These are phyloP conservation scores for Dendrolimus pini DNA, from an alignment of 2,888 invertebrate genomes.

Conservation along the genomic window DNA sequence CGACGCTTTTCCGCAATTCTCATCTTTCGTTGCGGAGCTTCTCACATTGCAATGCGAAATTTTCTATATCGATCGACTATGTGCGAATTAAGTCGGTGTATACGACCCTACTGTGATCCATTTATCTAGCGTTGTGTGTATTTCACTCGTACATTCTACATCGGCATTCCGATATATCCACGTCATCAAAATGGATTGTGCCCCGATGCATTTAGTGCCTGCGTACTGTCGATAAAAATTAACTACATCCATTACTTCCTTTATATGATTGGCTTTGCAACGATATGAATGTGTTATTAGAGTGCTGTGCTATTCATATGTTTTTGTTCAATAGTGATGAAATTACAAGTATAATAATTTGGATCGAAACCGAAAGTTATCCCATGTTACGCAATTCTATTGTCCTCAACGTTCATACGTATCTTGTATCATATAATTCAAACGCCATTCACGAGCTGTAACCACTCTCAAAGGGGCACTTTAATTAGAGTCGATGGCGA, in stretches of 20 bases:
- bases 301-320: conserved; percentile 14
- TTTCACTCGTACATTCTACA: conserved; percentile 46
- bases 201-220: conserved; percentile 33
- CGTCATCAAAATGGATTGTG: conserved; percentile 54
- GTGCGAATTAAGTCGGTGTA: conserved; percentile 13
- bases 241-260: conserved; percentile 33
- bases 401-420: conserved; percentile 33
- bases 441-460: conserved; percentile 31
- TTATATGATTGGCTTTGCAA: conserved; percentile 33
- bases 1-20: conserved; percentile 44
- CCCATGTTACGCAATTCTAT: conserved; percentile 51
- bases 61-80: conserved; percentile 18
- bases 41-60: conserved; percentile 39
- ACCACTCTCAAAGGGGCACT: conserved; percentile 36
- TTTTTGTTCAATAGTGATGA: conserved; percentile 25
- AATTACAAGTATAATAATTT: conserved; percentile 35
- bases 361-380: conserved; percentile 51
- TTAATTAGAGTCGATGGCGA: conserved; percentile 57
- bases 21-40: conserved; percentile 31
- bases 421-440: conserved; percentile 37
- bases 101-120: conserved; percentile 17
- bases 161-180: conserved; percentile 58
- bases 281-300: conserved; percentile 23
- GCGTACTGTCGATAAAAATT: background rate
- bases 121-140: conserved; percentile 22